phyloP scores from a whole-genome alignment of 2,113 vertebrate species.

The Dendrocopos noguchii region DNA sequence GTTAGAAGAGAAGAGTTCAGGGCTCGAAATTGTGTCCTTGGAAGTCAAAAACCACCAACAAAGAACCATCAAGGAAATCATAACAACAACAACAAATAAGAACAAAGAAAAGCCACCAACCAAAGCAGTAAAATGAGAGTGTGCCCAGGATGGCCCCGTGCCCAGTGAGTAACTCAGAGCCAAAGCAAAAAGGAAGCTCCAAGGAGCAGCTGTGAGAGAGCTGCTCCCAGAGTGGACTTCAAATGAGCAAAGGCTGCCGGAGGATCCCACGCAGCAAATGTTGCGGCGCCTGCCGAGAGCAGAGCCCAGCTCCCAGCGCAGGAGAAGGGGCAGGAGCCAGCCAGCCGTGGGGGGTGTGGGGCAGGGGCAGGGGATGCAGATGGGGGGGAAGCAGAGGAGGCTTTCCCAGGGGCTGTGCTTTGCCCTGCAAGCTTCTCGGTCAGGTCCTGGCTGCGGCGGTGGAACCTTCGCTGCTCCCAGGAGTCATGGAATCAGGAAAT shows the following conservation, averaged over 20 bases:
- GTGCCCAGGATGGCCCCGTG: conserved; percentile 60
- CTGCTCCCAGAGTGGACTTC: conserved; percentile 55
- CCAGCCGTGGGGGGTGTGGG: neutral
- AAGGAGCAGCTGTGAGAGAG: conserved; percentile 48
- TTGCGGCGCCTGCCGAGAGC: neutral
- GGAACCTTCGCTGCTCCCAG: neutral
- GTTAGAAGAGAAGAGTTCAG: conserved; percentile 74
- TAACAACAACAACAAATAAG: neutral
- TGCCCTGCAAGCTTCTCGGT: neutral
- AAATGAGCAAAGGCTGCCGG: conserved; percentile 61
- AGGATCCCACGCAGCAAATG: conserved; percentile 49
- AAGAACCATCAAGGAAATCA: conserved; percentile 39
- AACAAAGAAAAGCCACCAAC: neutral
- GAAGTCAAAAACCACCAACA: conserved; percentile 46
- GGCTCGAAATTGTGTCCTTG: conserved; percentile 79
- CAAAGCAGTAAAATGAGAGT: conserved; percentile 39
- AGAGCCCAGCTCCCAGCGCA: neutral
- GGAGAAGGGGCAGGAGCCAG: conserved; percentile 23
- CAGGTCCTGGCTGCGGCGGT: accelerated
- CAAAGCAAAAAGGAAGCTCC: conserved; percentile 50
- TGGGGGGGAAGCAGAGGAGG: conserved; percentile 52
- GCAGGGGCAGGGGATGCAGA: neutral
- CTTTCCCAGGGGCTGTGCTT: conserved; percentile 24
- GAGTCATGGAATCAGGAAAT: no score
- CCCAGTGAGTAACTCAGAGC: conserved; percentile 53